Base-by-base conservation (phyloP, 2,113 vertebrate genomes). In the Polypterus senegalus region DNA sequence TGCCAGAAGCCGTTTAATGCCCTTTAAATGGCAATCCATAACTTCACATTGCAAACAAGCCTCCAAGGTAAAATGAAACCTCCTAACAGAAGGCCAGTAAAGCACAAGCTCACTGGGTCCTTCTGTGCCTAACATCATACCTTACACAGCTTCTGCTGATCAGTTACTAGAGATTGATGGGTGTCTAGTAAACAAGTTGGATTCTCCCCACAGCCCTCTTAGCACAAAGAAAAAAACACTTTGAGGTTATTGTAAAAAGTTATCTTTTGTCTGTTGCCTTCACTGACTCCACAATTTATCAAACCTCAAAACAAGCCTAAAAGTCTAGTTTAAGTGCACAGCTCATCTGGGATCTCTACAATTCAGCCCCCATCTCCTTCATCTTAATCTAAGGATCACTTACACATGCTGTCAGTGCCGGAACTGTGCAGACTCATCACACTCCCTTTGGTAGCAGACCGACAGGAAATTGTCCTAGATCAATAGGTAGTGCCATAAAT, bases 271-370 rank as follows among this genome's bases (percentile, higher is more conserved):
- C 64, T 58, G 52, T 72, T 72, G 63, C 45, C 54, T 47, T 63
- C 65, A 73, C 3, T 67, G 62, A 75, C 71, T 76, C 77, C 69
- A 62, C 66, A 46, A 67, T 63, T 69, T 66, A 46, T 61, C 73
- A 79, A 62, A 1, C n/a, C 59, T 57, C 54, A 5, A 46, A 55
- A 7, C 51, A 10, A 6, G 9, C 49, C 4, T 3, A 4, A 58
- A 54, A 59, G 48, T 10, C 59, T 69, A 59, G 57, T 55, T 70
- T 72, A 48, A 62, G 62, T 68, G 57, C 2, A 62, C 45, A 69
- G 76, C 65, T 46, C 4, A 57, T 61, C 48, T 48, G 60, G 43
- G 58, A 73, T 64, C 49, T 46, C 27, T 27, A 27, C 27, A 27
- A 27, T 27, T 27, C 27, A 27, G 5, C 64, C 68, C 47, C 7